A percentile compares a stretch with the other conserved stretches of the same genome.
Evolutionary conservation across 2,113 vertebrate genomes (phyloP).

Genomic region (Nestor notabilis): DNA sequence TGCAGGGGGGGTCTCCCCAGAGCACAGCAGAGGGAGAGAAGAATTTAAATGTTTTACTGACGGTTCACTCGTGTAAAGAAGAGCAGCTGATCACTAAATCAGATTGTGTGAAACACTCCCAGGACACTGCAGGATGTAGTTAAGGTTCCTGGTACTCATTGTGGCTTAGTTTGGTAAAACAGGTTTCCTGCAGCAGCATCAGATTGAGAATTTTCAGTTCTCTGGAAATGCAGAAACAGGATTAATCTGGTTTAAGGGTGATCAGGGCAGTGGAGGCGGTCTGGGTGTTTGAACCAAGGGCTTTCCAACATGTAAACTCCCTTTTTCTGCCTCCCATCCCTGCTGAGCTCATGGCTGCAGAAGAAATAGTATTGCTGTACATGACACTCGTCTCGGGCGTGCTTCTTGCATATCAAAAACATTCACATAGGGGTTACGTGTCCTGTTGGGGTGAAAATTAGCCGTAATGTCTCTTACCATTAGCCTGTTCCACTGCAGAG

Average conservation of each 20-base stretch:
- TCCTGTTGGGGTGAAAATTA: not conserved
- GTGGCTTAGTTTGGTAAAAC: not conserved
- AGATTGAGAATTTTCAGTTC: not conserved
- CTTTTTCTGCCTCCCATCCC: not conserved
- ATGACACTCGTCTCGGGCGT: fast-evolving
- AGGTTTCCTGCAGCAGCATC: not conserved
- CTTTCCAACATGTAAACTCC: not conserved
- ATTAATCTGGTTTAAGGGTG: not conserved
- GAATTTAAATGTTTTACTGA: not conserved
- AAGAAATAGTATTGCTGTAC: no score
- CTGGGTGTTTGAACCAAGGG: not conserved
- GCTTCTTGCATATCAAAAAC: fast-evolving
- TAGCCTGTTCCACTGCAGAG: not conserved
- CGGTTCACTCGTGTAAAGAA: not conserved
- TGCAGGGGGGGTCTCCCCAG: not conserved
- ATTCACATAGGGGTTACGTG: not conserved
- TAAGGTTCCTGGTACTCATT: not conserved
- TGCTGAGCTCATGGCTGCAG: not conserved
- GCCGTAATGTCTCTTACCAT: not conserved
- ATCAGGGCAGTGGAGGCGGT: fast-evolving
- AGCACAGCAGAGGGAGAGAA: no score
- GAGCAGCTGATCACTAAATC: not conserved
- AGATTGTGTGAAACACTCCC: not conserved
- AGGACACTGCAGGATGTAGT: not conserved
- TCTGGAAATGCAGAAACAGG: not conserved